Evolutionary conservation across 2,888 invertebrate genomes (phyloP), one percentile per base, ranked within the genome.

Genomic region (Atrina japonica): DNA sequence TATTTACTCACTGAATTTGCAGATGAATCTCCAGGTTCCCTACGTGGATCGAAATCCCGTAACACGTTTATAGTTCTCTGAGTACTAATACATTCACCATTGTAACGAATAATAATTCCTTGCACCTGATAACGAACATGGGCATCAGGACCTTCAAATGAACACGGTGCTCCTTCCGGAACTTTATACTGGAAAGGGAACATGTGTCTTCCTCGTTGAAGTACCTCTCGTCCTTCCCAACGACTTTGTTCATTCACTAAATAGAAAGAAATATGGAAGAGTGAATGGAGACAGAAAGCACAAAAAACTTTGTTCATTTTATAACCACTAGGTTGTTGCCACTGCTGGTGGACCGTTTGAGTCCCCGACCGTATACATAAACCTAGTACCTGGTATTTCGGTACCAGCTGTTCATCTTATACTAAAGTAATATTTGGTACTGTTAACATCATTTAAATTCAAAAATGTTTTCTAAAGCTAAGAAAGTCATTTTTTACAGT

Each of bases 171-270:
- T 30, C 83, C 85, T 30, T 83, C 83, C 3, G 88, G 88, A 14
- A 88, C 77, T 60, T 83, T 82, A 74, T 88, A 88, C 72, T 86
- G 85, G 70, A 88, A 88, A 18, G 88, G 87, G 75, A 88, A 88
- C 59, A 86, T 78, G 71, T 88, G 88, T 49, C 86, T 80, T 14
- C 88, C 88, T 63, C 83, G 77, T 66, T 86, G 84, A 52, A 88
- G 66, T 2, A 86, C 83, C 61, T 88, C 88, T 23, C 85, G 66
- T 27, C 83, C 85, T 71, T 85, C 86, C 87, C 87, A 87, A 47
- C 85, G 81, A 27, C 83, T 84, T 49, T 83, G 83, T 53, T 81
- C 80, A 66, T 83, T 84, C 40, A 87, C 87, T 87, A 78, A 55
- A 78, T 75, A 35, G 11, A 35, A 5, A 35, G 35, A n/a, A n/a